These are phyloP conservation scores for Pycnonotus jocosus DNA, from an alignment of 2,113 vertebrate species.

Conservation along the genomic window DNA sequence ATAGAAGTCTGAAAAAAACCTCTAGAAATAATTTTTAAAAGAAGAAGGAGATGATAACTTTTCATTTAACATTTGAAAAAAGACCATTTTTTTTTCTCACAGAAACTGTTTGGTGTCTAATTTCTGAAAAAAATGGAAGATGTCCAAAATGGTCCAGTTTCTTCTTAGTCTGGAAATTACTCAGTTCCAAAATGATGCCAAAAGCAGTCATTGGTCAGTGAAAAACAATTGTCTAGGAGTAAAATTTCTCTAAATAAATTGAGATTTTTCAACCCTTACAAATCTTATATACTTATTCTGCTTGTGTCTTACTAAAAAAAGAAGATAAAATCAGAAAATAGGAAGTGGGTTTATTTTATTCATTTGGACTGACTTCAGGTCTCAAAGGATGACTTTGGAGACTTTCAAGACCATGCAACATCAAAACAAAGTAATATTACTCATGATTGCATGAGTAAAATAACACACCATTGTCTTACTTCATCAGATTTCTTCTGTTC, in stretches of 20 bases:
- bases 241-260: background rate
- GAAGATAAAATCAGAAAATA: background rate
- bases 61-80: background rate
- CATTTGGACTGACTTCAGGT: background rate
- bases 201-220: background rate
- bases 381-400: background rate
- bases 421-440: background rate
- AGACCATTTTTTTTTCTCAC: rapidly evolving
- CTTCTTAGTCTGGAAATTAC: background rate
- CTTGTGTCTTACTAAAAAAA: background rate
- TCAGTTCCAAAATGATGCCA: background rate
- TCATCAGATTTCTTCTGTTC: background rate
- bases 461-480: background rate
- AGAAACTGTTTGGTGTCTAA: background rate
- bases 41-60: background rate
- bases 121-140: background rate
- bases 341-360: background rate
- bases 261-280: background rate
- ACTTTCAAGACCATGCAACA: background rate
- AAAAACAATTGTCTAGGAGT: background rate
- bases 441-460: background rate
- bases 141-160: background rate
- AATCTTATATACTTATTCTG: background rate
- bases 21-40: too few relatives aligned
- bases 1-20: background rate